Evolutionary conservation across 2,888 invertebrate species (phyloP).

Genomic region (Ctena decussata): DNA sequence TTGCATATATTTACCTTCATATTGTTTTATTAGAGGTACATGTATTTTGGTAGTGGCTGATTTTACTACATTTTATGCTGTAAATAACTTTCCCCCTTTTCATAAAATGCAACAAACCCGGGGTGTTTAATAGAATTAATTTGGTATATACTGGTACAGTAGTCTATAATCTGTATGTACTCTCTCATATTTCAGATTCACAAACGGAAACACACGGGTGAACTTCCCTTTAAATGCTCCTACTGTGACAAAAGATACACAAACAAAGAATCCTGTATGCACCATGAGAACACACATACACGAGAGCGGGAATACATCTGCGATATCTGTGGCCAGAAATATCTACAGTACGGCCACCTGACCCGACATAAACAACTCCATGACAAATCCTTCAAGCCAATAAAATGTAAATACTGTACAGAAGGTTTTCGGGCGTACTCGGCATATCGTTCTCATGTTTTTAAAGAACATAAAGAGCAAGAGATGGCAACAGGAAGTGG

Average conservation of each 20-base stretch:
- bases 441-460: neutral
- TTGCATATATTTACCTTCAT: too few relatives aligned
- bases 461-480: neutral
- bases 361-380: neutral
- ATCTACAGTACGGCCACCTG: conserved; percentile 1
- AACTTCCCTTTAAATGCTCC: neutral
- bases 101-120: too few relatives aligned
- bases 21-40: too few relatives aligned
- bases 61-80: too few relatives aligned
- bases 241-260: conserved; percentile 1
- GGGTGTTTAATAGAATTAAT: too few relatives aligned
- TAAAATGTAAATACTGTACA: neutral
- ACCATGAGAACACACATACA: neutral
- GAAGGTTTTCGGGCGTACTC: neutral
- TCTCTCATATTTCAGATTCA: neutral
- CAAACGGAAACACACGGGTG: neutral
- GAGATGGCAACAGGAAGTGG: neutral
- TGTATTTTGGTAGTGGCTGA: too few relatives aligned
- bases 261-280: neutral
- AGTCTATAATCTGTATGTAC: too few relatives aligned
- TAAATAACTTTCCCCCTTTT: too few relatives aligned
- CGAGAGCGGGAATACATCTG: neutral
- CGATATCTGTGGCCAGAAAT: neutral
- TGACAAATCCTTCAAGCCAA: neutral
- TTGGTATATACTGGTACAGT: too few relatives aligned